Conservation (phyloP, 2,888 invertebrate species). For the Trachelus iudaicus region DNA sequence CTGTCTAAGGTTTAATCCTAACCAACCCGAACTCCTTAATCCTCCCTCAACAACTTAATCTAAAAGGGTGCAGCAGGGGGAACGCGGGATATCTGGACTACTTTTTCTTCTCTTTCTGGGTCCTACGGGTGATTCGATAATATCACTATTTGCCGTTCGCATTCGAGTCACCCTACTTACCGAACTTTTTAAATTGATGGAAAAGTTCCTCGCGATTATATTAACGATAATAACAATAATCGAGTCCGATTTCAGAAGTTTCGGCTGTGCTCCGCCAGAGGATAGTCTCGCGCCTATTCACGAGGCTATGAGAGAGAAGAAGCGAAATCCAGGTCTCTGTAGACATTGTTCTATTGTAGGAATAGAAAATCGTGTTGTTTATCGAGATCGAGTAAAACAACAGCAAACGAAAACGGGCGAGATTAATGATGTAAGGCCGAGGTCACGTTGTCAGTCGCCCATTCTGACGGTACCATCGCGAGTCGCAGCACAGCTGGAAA, state of each 20-base stretch:
- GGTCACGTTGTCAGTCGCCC: neutral
- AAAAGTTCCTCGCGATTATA: conserved; percentile 22
- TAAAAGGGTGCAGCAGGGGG: neutral
- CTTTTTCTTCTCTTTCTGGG: neutral
- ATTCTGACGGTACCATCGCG: neutral
- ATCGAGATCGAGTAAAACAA: neutral
- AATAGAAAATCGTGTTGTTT: no score
- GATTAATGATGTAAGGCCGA: neutral
- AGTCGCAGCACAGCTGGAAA: neutral
- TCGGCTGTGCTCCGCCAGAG: no score
- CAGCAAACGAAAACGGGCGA: neutral
- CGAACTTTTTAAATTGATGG: conserved; percentile 30
- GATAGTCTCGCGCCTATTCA: no score
- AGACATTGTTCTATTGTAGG: no score
- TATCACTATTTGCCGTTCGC: conserved; percentile 32
- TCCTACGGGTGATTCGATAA: conserved; percentile 31
- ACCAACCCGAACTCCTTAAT: neutral
- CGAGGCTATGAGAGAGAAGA: no score
- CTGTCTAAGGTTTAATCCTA: neutral
- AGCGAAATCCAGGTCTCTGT: no score
- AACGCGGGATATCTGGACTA: neutral
- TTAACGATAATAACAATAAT: no score
- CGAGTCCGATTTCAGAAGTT: no score
- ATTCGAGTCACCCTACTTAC: conserved; percentile 43
- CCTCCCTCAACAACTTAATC: neutral